Conservation (phyloP, 2,113 vertebrate genomes). For the Odocoileus virginianus region DNA sequence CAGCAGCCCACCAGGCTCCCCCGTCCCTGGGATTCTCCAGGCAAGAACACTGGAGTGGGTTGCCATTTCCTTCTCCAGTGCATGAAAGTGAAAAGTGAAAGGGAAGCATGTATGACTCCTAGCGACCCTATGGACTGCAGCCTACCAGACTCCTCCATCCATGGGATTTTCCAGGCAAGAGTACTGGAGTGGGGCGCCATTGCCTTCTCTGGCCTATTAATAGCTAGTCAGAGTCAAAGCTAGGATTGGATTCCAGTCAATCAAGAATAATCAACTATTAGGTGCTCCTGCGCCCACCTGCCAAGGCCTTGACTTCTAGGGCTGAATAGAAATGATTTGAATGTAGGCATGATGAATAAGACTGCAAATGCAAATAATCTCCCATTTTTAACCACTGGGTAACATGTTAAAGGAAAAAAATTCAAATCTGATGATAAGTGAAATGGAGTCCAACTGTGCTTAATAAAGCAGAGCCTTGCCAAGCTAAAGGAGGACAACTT, state of each 20-base stretch:
- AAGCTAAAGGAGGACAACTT: neutral
- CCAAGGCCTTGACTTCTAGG: neutral
- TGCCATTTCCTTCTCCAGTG: too few relatives aligned
- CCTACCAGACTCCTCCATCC: too few relatives aligned
- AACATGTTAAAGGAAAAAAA: neutral
- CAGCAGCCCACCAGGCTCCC: too few relatives aligned
- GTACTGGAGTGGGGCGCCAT: neutral
- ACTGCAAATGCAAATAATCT: neutral
- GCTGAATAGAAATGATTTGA: constrained; percentile 10
- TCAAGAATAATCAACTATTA: neutral
- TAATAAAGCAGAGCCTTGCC: neutral
- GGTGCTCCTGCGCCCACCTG: neutral
- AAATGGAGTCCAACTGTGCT: neutral
- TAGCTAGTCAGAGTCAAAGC: neutral
- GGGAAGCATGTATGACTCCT: too few relatives aligned
- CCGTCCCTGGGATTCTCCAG: too few relatives aligned
- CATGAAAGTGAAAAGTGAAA: too few relatives aligned
- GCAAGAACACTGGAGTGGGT: too few relatives aligned
- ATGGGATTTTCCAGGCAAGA: too few relatives aligned
- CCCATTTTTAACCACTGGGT: neutral
- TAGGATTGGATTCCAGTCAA: neutral
- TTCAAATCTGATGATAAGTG: neutral
- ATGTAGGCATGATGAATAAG: neutral
- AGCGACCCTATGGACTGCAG: too few relatives aligned
- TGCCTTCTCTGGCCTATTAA: neutral